Evolutionary conservation across 2,113 vertebrate genomes (phyloP), one percentile per base, ranked within the genome.

Genomic region (Chroicocephalus ridibundus): DNA sequence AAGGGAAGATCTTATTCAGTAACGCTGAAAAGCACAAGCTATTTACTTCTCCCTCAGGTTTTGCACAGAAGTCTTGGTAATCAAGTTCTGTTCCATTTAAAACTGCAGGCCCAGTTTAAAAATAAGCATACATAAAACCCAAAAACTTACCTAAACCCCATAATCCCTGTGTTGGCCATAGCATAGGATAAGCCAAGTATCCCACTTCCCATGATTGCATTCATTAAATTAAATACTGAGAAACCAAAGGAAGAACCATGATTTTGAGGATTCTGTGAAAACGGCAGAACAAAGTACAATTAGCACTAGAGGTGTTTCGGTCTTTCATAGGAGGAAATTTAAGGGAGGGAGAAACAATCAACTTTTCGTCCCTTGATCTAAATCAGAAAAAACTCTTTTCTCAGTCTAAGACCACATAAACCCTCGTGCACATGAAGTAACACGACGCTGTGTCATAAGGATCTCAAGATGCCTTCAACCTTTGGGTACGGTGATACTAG

Each of bases 131-230:
- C 1, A 0, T 12, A 66, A 47, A 58, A 88, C 15, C 11, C 3
- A 12, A 54, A 42, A 58, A 93, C 98, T 98, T 97, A 99, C 99
- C 99, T 98, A 98, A 99, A 99, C 61, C 98, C 98, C 74, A 99
- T n/a, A 68, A 99, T 98, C 62, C 99, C 99, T 3, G 99, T 99
- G 95, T 94, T 98, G 46, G 99, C 99, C 99, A 99, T 99, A 46
- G 98, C 98, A 83, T 98, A 99, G 51, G 99, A 98, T 51, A 99
- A 98, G 26, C 99, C 99, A 71, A 99, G 99, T 77, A 99, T 99
- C 15, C 99, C 99, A 66, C 99, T 99, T 83, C 99, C 99, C 99
- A 99, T 99, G 96, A 99, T 99, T 3, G 99, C 99, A 40, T 99
- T 99, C 98, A 99, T 99, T 96, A 99, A 93, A 97, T 99, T 99